These are phyloP conservation scores for Tor tambroides DNA, from an alignment of 2,113 vertebrate species.

Conservation along the genomic window DNA sequence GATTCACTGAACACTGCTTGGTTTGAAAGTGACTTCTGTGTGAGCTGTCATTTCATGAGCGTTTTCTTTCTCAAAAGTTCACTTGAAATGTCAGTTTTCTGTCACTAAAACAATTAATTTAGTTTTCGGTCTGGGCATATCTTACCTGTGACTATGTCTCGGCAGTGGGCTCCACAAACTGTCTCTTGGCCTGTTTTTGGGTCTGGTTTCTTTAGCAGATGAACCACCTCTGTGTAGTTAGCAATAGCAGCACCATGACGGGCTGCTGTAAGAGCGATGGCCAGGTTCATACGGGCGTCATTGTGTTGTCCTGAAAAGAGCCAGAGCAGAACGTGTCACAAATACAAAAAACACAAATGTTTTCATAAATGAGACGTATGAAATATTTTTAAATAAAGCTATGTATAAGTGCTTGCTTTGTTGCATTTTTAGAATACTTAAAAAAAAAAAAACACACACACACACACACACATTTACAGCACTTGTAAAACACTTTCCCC, in stretches of 20 bases:
- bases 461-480: no score
- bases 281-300: conserved; percentile 96
- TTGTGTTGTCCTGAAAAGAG: conserved; percentile 92
- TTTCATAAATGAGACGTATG: no score
- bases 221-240: conserved; percentile 93
- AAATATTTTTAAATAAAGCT: background rate
- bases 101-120: background rate
- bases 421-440: no score
- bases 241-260: conserved; percentile 88
- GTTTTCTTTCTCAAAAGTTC: no score
- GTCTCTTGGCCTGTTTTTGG: conserved; percentile 71
- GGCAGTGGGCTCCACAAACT: conserved; percentile 87
- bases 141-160: conserved; percentile 87
- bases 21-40: background rate
- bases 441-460: no score
- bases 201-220: conserved; percentile 85
- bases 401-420: background rate
- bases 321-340: background rate
- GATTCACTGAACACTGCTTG: background rate
- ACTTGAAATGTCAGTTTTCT: background rate
- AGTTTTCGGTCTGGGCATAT: background rate
- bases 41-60: background rate
- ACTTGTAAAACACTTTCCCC: background rate
- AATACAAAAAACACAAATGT: background rate
- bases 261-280: conserved; percentile 90